A percentile compares a stretch with the other conserved stretches of the same genome.
phyloP scores from a whole-genome alignment of 1,140 invertebrate genomes.

The Brachionus manjavacas region DNA sequence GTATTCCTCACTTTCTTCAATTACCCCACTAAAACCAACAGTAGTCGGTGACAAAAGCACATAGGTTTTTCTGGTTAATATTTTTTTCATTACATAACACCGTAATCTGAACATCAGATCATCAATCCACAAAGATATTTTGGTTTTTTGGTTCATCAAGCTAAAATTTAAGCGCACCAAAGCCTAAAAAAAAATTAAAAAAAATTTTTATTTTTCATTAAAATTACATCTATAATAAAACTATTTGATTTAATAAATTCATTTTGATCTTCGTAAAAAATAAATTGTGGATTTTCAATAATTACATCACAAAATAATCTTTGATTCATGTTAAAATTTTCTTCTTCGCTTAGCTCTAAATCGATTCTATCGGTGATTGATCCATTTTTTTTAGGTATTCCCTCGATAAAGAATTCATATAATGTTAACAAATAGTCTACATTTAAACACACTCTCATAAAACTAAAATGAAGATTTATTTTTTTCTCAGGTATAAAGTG shows the following conservation, averaged over 20 bases:
- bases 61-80: neutral
- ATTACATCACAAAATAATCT: neutral
- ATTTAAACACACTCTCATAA: constrained; percentile 21
- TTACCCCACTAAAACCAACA: neutral
- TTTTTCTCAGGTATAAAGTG: constrained; percentile 10
- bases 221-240: constrained; percentile 26
- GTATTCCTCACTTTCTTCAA: neutral
- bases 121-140: neutral
- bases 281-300: constrained; percentile 28
- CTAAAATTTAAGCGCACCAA: neutral
- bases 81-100: neutral
- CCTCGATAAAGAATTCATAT: constrained; percentile 20
- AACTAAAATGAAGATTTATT: neutral
- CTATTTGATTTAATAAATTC: constrained; percentile 20
- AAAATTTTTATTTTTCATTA: neutral
- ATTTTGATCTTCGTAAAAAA: constrained; percentile 35
- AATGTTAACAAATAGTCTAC: constrained; percentile 17
- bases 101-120: constrained; percentile 27
- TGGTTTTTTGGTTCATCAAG: neutral
- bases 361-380: neutral
- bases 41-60: constrained; percentile 5
- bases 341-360: neutral
- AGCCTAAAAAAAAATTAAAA: neutral
- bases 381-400: constrained; percentile 2
- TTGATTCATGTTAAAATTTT: neutral